phyloP scores from a whole-genome alignment of 2,113 vertebrate species.

The Rhinoderma darwinii region DNA sequence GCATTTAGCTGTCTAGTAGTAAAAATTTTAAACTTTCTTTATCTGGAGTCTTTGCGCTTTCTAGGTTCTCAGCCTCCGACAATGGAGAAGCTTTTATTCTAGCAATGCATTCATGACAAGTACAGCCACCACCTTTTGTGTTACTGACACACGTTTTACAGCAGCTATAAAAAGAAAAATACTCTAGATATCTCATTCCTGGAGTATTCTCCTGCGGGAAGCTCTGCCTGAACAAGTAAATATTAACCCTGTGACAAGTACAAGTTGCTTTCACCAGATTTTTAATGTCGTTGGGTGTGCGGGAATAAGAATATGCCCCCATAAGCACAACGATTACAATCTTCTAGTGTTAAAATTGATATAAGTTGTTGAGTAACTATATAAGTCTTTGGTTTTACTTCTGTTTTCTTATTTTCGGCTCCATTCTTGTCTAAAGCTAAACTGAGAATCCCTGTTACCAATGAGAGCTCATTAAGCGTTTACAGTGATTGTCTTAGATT shows the following conservation, averaged over 20 bases:
- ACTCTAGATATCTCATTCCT: background rate
- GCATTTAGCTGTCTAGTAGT: conserved; percentile 8
- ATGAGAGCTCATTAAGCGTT: too few species aligned
- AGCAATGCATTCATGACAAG: background rate
- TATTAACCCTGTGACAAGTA: background rate
- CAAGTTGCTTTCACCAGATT: background rate
- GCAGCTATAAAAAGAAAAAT: conserved; percentile 1
- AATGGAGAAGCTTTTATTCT: background rate
- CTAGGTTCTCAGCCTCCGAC: background rate
- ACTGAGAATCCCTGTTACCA: too few species aligned
- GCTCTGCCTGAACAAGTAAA: background rate
- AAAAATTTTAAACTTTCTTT: conserved; percentile 18
- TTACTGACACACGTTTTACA: conserved; percentile 11
- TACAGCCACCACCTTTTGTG: background rate
- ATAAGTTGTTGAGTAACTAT: too few species aligned
- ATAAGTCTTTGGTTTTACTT: too few species aligned
- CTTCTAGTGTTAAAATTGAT: too few species aligned
- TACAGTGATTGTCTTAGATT: too few species aligned
- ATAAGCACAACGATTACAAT: too few species aligned
- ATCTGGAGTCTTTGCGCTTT: background rate
- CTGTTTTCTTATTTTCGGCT: too few species aligned
- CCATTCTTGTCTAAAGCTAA: background rate
- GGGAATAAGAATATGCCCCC: too few species aligned
- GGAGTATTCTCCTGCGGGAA: too few species aligned
- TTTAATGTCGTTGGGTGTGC: too few species aligned